Evolutionary conservation across 1,140 invertebrate species (phyloP).

Genomic region (Achroia grisella): DNA sequence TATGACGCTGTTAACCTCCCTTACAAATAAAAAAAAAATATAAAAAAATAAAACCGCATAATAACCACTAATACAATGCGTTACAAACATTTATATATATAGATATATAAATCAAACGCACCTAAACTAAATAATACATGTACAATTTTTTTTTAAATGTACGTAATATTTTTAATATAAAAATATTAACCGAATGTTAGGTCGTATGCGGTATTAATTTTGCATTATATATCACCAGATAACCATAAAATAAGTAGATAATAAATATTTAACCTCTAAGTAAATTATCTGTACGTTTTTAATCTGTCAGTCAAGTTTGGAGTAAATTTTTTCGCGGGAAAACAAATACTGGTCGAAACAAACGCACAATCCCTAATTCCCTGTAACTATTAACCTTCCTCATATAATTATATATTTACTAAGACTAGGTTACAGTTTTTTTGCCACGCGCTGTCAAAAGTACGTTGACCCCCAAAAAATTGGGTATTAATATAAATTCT

Average conservation of each 20-base stretch:
- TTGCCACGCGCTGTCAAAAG: slow-evolving; percentile 11
- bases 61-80: slow-evolving; percentile 15
- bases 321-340: no score
- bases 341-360: no score
- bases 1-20: slow-evolving; percentile 21
- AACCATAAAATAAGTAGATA: no score
- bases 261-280: no score
- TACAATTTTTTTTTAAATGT: neutral
- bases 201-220: no score
- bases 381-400: neutral
- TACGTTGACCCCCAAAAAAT: slow-evolving; percentile 12
- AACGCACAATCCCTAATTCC: no score
- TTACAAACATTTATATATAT: slow-evolving; percentile 52
- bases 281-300: no score
- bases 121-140: neutral
- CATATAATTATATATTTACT: slow-evolving; percentile 9
- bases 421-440: slow-evolving; percentile 10
- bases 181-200: neutral
- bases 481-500: neutral
- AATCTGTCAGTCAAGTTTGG: no score
- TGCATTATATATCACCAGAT: no score
- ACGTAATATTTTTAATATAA: slow-evolving; percentile 1
- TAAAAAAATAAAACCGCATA: slow-evolving; percentile 4
- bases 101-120: slow-evolving; percentile 63
- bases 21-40: no score